Base-by-base conservation (phyloP, 2,113 vertebrate genomes). In the Puffinus mauretanicus region DNA sequence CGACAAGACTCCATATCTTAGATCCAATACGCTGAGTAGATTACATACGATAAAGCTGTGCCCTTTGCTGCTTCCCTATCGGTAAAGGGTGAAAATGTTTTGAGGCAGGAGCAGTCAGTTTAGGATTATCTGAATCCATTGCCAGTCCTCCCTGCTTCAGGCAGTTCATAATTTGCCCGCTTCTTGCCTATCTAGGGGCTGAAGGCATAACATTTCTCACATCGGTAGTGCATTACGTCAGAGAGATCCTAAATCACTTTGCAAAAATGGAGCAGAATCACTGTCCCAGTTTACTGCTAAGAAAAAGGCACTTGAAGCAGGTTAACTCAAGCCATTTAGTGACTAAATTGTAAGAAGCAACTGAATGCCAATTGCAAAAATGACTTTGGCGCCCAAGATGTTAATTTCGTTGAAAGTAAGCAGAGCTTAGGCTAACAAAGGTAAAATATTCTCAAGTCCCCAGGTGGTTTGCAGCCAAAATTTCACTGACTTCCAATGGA, bases 201-300 rank as follows among this genome's bases (percentile, higher is more conserved):
- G 47, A 81, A 92, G 54, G 52, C 57, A 10, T 88, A 54, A 24
- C 38, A 32, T 10, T 72, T 79, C 83, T 88, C 49, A 52, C 81
- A 34, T 83, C 42, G 44, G 32, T 49, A 62, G 46, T 61, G 27
- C 62, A 65, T 87, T 87, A 51, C 42, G 72, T 83, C 78, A 57
- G 49, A 72, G 79, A 81, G 66, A 81, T 79, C 83, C 86, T 91
- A 88, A 96, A 95, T 87, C 73, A 49, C 62, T 95, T 94, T 51
- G 76, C 82, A 92, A 44, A 96, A 93, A 75, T 71, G 47, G 57
- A 71, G 34, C 73, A 82, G 57, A 92, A 77, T 76, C 0, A 0
- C 69, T 93, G 91, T 75, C 88, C 81, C 69, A 61, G 51, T 95
- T 93, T 93, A 47, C 66, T 81, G 29, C 69, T 86, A 29, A 64